Conservation (phyloP, 2,113 vertebrate species). For the Tor tambroides region DNA sequence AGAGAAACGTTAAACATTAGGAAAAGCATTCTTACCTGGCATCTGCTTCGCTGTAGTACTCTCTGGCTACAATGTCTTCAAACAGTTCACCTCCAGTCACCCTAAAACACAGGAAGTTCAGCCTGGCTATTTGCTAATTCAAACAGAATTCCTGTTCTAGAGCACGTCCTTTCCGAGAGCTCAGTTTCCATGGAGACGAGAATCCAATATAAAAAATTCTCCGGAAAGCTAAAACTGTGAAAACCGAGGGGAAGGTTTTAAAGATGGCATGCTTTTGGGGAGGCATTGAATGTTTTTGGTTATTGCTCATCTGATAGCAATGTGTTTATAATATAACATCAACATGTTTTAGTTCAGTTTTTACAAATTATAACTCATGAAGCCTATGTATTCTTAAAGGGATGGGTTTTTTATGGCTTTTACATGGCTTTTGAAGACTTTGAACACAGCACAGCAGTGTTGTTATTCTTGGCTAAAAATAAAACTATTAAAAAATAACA, state of each 20-base stretch:
- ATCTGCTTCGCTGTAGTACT: constrained; percentile 80
- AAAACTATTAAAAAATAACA: not conserved
- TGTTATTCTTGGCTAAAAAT: not conserved
- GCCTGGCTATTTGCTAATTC: constrained; percentile 22
- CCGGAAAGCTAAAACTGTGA: constrained; percentile 7
- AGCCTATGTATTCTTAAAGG: not conserved
- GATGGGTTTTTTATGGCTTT: no score
- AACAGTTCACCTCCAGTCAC: constrained; percentile 81
- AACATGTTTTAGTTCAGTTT: not conserved
- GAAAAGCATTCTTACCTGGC: constrained; percentile 71
- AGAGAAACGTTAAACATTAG: not conserved
- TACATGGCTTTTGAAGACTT: not conserved
- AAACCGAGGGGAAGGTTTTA: not conserved
- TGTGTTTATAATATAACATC: not conserved
- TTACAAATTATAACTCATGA: not conserved
- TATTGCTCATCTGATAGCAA: not conserved
- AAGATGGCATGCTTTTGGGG: not conserved
- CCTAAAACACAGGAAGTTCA: constrained; percentile 61
- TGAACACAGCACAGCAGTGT: not conserved
- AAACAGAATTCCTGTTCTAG: constrained; percentile 18
- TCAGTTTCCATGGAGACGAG: constrained; percentile 58
- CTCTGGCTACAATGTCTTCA: constrained; percentile 81
- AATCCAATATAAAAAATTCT: constrained; percentile 24
- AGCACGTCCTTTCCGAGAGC: constrained; percentile 9
- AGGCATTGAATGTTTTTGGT: not conserved